Evolutionary conservation across 1,140 invertebrate genomes (phyloP), one percentile per base, ranked within the genome.

Genomic region (Helicoverpa armigera): DNA sequence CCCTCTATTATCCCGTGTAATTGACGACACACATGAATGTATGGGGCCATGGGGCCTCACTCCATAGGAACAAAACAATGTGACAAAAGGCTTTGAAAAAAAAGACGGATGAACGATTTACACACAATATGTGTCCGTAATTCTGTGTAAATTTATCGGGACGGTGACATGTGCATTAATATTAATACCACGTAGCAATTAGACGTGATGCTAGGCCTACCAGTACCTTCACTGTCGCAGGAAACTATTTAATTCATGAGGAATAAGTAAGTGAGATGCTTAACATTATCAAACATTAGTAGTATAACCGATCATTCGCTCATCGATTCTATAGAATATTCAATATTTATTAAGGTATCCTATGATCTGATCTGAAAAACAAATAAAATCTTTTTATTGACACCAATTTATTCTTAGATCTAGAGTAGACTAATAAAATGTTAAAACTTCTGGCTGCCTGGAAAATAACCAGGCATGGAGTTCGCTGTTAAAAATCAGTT

Each of bases 81-180:
- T 35, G 61, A 77, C 75, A 77, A 77, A 76, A 67, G 75, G 60
- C 61, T 65, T 67, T 67, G 75, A 43, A 67, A 67, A 77, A 65
- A 67, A 67, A 77, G 53, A 65, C 75, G 60, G 75, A 77, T 67
- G 61, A 54, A 77, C 51, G 60, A 77, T 85, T 85, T 81, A 85
- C 84, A 85, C 84, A 81, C 84, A 85, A 85, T 85, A 81, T 78
- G 50, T 73, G 77, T 80, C 72, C 73, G 61, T 77, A 67, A 58
- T 77, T 82, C 63, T 83, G 65, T 74, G 56, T 82, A 77, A 77
- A 80, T 65, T 63, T 69, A 53, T 78, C 60, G 65, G 58, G 48
- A 61, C 78, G 60, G 76, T 79, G 75, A 54, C 61, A 67, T 43
- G 43, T 53, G 35, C 84, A 85, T 85, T 85, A 85, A 80, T 82